Base-by-base conservation (phyloP, 2,888 invertebrate species). In the Papilio gigon region DNA sequence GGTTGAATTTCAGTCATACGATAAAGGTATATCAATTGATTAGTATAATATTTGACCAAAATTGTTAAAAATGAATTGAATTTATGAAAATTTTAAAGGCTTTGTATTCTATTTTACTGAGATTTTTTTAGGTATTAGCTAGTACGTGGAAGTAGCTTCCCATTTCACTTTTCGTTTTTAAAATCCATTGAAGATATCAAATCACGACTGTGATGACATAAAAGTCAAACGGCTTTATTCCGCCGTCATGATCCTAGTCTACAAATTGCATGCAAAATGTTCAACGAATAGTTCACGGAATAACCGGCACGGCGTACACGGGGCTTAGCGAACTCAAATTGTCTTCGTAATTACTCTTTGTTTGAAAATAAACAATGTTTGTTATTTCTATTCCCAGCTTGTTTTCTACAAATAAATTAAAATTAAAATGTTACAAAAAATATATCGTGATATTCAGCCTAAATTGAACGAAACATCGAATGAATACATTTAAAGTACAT, bases 251-350 rank as follows among this genome's bases (percentile, higher is more conserved):
- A 72, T 73, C 73, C 71, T 67, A 59, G 73, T 58, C 75, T 74
- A 75, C 66, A 74, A 76, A 74, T 71, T 58, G 70, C 78, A 76
- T 72, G 72, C 71, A 50, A 77, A 72, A 72, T 71, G 71, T 69
- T 70, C 63, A 72, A 70, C 71, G 68, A 70, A 70, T 67, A 67
- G 65, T 68, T 67, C 61, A 67, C 64, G 62, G 70, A 68, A 65
- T 63, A 70, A 67, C 62, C 63, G 53, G 53, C 4, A 30, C 47
- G 50, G 11, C 47, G 68, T 47, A 37, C 59, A 6, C 27, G 47
- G 64, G 27, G 61, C 50, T 59, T 59, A 44, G 50, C 40, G 37
- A 64, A 42, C 50, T 59, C 30, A 50, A 68, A 68, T 64, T 37
- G 63, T 40, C 64, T 60, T 62, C 62, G 67, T 70, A 71, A 72